Evolutionary conservation across 2,888 invertebrate genomes (phyloP).

Genomic region (Cheilosia impressa): DNA sequence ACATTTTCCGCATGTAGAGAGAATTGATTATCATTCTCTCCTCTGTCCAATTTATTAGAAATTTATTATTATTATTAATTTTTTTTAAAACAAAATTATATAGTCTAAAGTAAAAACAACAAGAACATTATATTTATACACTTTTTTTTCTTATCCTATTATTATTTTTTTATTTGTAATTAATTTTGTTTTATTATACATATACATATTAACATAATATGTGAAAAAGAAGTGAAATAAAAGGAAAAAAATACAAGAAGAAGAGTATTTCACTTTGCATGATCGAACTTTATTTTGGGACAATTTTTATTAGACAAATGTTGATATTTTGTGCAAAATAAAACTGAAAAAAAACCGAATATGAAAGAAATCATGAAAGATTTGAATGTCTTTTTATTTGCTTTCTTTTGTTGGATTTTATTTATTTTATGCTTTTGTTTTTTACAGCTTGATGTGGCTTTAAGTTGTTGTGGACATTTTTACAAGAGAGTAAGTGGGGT

Average conservation of each 20-base stretch:
- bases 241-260: constrained; percentile 28
- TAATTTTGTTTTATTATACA: constrained; percentile 70
- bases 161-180: constrained; percentile 67
- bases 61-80: constrained; percentile 32
- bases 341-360: constrained; percentile 61
- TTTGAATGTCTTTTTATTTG: constrained; percentile 53
- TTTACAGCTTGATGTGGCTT: neutral
- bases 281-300: constrained; percentile 73
- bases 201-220: constrained; percentile 59
- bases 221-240: constrained; percentile 56
- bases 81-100: constrained; percentile 48
- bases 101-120: constrained; percentile 45
- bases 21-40: constrained; percentile 13
- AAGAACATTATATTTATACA: constrained; percentile 67
- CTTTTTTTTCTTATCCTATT: constrained; percentile 65
- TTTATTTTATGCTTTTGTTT: constrained; percentile 1
- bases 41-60: constrained; percentile 57
- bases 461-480: neutral
- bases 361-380: constrained; percentile 64
- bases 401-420: constrained; percentile 13
- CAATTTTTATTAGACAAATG: constrained; percentile 74
- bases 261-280: constrained; percentile 65
- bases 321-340: constrained; percentile 74
- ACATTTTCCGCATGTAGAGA: constrained; percentile 25
- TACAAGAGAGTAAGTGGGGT: too few relatives aligned